A percentile compares a stretch with the other conserved stretches of the same genome.
phyloP scores from a whole-genome alignment of 2,113 vertebrate species.

The Pavo muticus region DNA sequence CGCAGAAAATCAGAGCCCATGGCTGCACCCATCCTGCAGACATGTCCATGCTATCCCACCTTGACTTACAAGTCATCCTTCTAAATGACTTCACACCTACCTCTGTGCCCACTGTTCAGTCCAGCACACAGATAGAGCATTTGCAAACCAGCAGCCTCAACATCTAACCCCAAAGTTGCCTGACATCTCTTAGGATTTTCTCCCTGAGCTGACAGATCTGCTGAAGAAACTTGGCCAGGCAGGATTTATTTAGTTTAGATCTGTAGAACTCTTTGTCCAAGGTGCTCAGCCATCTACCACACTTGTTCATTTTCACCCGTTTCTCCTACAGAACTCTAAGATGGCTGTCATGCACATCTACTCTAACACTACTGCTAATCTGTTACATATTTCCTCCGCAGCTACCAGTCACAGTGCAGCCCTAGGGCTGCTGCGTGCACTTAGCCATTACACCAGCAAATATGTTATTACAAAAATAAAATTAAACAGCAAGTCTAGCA shows the following conservation, averaged over 20 bases:
- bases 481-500: slow-evolving; percentile 26
- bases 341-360: background rate
- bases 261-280: background rate
- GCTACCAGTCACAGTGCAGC: slow-evolving; percentile 19
- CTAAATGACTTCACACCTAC: background rate
- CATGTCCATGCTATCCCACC: background rate
- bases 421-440: background rate
- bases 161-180: background rate
- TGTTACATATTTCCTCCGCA: background rate
- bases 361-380: background rate
- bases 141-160: background rate
- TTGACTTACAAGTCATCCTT: background rate
- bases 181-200: background rate
- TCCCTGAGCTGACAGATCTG: background rate
- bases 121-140: background rate
- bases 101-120: background rate
- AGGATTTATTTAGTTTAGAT: background rate
- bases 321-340: background rate
- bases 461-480: slow-evolving; percentile 33
- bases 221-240: background rate
- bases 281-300: background rate
- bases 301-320: background rate
- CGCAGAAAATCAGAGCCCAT: background rate
- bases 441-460: background rate
- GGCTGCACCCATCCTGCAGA: background rate